Base-by-base conservation (phyloP, 2,113 vertebrate genomes). In the Gyps fulvus region DNA sequence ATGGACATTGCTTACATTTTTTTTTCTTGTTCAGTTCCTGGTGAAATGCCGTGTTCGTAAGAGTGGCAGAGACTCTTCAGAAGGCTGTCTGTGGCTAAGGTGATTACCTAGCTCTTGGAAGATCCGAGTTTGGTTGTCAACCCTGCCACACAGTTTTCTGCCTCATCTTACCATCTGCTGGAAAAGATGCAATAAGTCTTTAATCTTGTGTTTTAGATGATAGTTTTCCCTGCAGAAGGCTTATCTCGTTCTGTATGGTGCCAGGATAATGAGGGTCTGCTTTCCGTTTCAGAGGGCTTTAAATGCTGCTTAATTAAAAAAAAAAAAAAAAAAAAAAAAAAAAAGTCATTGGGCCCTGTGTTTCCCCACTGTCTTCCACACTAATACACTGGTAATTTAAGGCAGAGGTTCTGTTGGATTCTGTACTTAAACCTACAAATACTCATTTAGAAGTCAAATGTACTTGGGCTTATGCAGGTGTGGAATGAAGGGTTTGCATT, bases 401-500 rank as follows among this genome's bases (percentile, higher is more conserved):
- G 61, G 40, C 27, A 19, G 11, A 16, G 49, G 8, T 81, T 57
- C 50, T 73, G 26, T 7, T 84, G 59, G 16, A 26, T 78, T 73
- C 31, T 54, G 50, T 31, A 7, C 52, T 90, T 73, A 58, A 87
- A 87, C 27, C 54, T 83, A 26, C 34, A 57, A 29, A 23, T n/a
- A 1, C 32, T 87, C 89, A 71, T 96, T 89, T 94, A 67, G 61
- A 82, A 95, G 73, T 66, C 93, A 94, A 87, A 96, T 72, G 29
- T 26, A 6, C 18, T 11, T 59, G 87, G 85, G 57, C 69, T 83
- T 67, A 47, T 32, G 76, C 90, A 73, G 59, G n/a, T 73, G 70
- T 77, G 67, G 50, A 71, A 65, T 11, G 89, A 55, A 86, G 72
- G 40, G 57, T 94, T 93, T 89, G 88, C 70, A 50, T 94, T 90